phyloP scores from a whole-genome alignment of 2,113 vertebrate species.

The Panurus biarmicus region DNA sequence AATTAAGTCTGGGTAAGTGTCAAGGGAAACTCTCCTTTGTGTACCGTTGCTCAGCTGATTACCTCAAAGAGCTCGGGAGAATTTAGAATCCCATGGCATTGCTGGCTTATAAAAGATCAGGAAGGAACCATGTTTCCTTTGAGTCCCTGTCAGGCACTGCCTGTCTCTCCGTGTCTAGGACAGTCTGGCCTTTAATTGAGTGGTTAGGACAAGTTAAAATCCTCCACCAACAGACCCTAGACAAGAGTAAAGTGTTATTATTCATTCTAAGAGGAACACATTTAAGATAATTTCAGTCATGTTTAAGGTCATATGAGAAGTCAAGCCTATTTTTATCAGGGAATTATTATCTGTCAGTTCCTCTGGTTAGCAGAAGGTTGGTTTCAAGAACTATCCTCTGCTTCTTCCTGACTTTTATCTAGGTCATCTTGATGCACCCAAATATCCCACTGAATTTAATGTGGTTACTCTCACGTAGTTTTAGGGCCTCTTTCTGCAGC shows the following conservation, averaged over 20 bases:
- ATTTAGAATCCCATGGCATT: background rate
- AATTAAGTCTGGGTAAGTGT: background rate
- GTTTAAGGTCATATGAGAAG: conserved; percentile 31
- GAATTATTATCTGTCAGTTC: conserved; percentile 22
- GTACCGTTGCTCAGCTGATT: background rate
- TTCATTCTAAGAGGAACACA: background rate
- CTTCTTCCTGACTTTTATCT: background rate
- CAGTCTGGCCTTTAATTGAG: background rate
- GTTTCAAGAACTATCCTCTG: background rate
- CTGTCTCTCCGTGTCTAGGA: background rate
- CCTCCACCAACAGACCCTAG: background rate
- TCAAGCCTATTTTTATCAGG: conserved; percentile 31
- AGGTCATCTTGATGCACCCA: background rate
- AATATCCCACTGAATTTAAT: background rate
- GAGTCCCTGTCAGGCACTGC: background rate
- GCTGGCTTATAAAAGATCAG: background rate
- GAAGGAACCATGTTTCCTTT: background rate
- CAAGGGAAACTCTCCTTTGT: background rate
- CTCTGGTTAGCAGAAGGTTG: background rate
- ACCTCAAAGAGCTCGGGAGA: background rate
- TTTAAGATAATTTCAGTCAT: background rate
- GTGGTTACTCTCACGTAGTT: background rate
- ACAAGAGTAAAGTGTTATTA: background rate
- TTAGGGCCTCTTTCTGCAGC: background rate
- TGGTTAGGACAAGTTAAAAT: background rate